phyloP scores from a whole-genome alignment of 2,888 invertebrate genomes.

The Trissolcus japonicus region DNA sequence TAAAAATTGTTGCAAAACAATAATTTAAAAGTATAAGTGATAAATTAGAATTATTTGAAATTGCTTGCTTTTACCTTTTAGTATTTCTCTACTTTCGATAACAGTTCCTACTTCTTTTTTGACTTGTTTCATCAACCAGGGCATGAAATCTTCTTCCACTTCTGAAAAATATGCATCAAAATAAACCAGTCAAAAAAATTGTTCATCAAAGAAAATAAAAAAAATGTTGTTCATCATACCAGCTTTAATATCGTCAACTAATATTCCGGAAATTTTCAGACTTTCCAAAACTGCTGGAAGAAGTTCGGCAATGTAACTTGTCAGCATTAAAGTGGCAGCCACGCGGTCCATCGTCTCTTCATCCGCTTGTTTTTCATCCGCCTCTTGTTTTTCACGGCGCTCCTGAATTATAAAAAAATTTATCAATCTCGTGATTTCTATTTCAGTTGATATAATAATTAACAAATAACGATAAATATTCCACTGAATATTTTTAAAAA shows the following conservation, averaged over 20 bases:
- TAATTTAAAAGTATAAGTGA: too few species aligned
- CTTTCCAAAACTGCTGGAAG: conserved; percentile 90
- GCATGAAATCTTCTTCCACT: conserved; percentile 88
- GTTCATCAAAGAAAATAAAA: too few species aligned
- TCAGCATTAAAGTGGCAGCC: conserved; percentile 88
- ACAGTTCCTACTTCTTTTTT: conserved; percentile 87
- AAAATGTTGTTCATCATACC: conserved; percentile 76
- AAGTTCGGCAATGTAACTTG: conserved; percentile 91
- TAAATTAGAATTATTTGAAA: too few species aligned
- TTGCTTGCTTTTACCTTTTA: conserved; percentile 80
- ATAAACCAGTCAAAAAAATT: neutral
- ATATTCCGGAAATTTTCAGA: conserved; percentile 85
- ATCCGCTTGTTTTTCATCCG: conserved; percentile 81
- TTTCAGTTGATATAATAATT: neutral
- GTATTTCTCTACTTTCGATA: conserved; percentile 87
- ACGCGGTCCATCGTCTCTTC: conserved; percentile 88
- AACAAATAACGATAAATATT: neutral
- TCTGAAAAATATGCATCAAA: conserved; percentile 75
- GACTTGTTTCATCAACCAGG: conserved; percentile 91
- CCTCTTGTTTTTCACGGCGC: conserved; percentile 84
- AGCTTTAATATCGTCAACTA: conserved; percentile 80
- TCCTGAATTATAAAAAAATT: conserved; percentile 75
- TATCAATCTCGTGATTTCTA: neutral
- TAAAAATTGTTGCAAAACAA: too few species aligned
- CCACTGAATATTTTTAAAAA: neutral